These are phyloP conservation scores for Hyles vespertilio DNA, from an alignment of 1,140 invertebrate species.

Conservation along the genomic window DNA sequence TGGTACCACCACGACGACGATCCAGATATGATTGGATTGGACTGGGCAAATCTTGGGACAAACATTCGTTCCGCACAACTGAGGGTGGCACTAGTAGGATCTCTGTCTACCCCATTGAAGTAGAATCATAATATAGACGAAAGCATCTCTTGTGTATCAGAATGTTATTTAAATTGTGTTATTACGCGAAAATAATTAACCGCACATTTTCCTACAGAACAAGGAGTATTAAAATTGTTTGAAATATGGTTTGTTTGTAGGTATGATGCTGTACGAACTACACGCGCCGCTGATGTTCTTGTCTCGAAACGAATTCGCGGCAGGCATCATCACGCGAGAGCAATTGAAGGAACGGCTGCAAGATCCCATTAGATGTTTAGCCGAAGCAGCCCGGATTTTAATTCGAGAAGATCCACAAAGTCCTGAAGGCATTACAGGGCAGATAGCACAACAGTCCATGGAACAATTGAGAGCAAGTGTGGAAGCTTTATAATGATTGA, in stretches of 20 bases:
- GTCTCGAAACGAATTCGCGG: slow-evolving; percentile 79
- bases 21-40: too few species aligned
- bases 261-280: slow-evolving; percentile 86
- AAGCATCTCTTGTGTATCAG: too few species aligned
- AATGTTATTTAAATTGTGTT: too few species aligned
- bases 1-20: too few species aligned
- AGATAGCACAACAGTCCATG: slow-evolving; percentile 78
- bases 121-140: too few species aligned
- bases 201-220: too few species aligned
- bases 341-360: slow-evolving; percentile 79
- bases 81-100: too few species aligned
- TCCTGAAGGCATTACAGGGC: slow-evolving; percentile 82
- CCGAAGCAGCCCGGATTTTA: slow-evolving; percentile 79
- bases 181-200: too few species aligned
- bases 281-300: slow-evolving; percentile 85
- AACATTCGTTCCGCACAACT: too few species aligned
- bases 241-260: slow-evolving; percentile 48
- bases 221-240: too few species aligned
- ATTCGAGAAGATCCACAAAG: slow-evolving; percentile 81
- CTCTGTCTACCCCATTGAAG: too few species aligned
- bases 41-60: too few species aligned
- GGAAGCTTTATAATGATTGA: slow-evolving; percentile 52
- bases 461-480: slow-evolving; percentile 80
- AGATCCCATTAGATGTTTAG: slow-evolving; percentile 78
- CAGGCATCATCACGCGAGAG: slow-evolving; percentile 77